Evolutionary conservation across 2,113 vertebrate species (phyloP), one percentile per base, ranked within the genome.

Genomic region (Carettochelys insculpta): DNA sequence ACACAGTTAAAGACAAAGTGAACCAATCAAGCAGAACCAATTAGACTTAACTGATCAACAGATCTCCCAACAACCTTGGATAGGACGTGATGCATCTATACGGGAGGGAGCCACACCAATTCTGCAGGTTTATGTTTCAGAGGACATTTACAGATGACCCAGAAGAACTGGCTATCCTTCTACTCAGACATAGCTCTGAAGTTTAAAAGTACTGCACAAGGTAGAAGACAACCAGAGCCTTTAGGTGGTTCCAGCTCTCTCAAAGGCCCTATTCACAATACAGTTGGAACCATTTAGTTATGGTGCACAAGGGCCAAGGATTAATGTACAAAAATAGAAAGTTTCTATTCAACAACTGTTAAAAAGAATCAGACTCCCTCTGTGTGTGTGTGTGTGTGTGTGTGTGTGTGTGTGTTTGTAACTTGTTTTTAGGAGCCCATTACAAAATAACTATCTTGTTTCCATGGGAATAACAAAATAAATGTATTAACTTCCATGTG

Each of bases 381-480:
- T 86, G 51, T 75, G 11, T 92, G 80, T 76, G 87, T 85, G 54
- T 80, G 80, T 52, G 83, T 86, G 51, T 75, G 11, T 92, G 80
- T 76, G 87, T 85, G 54, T 80, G 80, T 52, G 83, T 86, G 48
- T 75, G 11, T 92, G 77, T 76, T 88, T 85, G 54, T 80, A 82
- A 56, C 86, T 92, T 95, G 88, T 47, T 92, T 92, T 90, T 89
- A 91, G n/a, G 65, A 89, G 71, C 51, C 86, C 51, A 90, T 90
- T 92, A 91, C n/a, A 95, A 68, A 92, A 78, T 75, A 68, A 68
- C 61, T 93, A 94, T 71, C 82, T 88, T 0, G 5, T 95, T 94
- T 88, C 94, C 73, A 86, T 86, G 86, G 91, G 77, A 95, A 95
- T 45, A 88, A 58, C 76, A 90, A 91, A 95, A 88, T 89, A 96